A percentile compares a stretch with the other conserved stretches of the same genome.
phyloP scores from a whole-genome alignment of 1,140 invertebrate genomes.

The Apis cerana region DNA sequence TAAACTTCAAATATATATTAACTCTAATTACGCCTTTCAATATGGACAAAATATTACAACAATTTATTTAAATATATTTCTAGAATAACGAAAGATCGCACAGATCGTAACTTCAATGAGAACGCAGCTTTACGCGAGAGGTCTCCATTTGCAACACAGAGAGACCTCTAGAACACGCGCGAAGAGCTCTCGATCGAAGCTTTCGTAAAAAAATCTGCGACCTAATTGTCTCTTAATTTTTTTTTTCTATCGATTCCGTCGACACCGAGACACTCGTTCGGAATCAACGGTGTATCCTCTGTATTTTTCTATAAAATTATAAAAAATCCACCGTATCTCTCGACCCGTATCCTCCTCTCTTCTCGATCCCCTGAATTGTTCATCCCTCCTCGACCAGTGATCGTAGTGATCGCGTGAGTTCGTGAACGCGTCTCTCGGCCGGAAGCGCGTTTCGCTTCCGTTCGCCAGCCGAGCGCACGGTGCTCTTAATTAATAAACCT shows the following conservation, averaged over 20 bases:
- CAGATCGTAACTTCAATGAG: too few relatives aligned
- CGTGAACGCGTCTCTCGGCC: neutral
- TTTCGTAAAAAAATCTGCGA: conserved; percentile 9
- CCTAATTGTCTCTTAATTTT: neutral
- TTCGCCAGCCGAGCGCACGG: neutral
- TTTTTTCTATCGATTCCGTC: neutral
- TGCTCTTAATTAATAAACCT: conserved; percentile 35
- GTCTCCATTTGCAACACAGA: too few relatives aligned
- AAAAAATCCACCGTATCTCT: conserved; percentile 21
- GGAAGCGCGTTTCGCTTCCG: conserved; percentile 14
- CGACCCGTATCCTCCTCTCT: neutral
- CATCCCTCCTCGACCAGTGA: conserved; percentile 24
- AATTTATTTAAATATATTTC: too few relatives aligned
- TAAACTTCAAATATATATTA: too few relatives aligned
- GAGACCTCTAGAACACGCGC: neutral
- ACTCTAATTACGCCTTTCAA: too few relatives aligned
- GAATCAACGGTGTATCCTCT: conserved; percentile 22
- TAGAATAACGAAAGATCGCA: too few relatives aligned
- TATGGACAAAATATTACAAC: too few relatives aligned
- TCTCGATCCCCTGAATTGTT: neutral
- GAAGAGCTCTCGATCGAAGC: neutral
- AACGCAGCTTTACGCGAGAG: too few relatives aligned
- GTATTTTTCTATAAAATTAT: conserved; percentile 44
- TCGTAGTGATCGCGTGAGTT: neutral
- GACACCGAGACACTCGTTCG: neutral